Evolutionary conservation across 23 tunicate species (phyloP), one percentile per base, ranked within the genome.

Genomic region (Oikopleura albicans): DNA sequence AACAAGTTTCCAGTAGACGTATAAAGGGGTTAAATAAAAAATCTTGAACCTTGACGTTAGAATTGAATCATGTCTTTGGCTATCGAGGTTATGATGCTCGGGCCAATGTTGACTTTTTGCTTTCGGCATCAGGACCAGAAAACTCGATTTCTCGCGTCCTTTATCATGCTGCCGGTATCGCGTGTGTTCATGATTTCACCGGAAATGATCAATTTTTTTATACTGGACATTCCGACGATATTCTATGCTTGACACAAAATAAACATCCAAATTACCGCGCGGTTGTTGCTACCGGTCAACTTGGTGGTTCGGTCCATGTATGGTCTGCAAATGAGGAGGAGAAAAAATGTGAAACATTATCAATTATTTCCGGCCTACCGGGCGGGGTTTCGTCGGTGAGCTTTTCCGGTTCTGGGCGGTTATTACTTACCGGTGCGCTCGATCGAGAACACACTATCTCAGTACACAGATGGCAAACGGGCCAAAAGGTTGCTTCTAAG

Each of bases 41-140:
- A 49, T 49, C 12, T 71, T 12, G 2, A 31, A 71, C 2, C 79
- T 4, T 22, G 4, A 16, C 79, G 38, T 83, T 90, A 38, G 86
- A 84, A 66, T 84, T 95, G n/a, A 83, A 86, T 66, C 99, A 95
- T 75, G 84, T 95, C 34, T 95, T 95, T 57, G 99, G 99, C 28
- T 95, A 95, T 83, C 88, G 99, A 33, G 99, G 99, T 0, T 95
- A 88, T 84, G 99, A 95, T 83, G 91, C 97, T 83, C 84, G 99
- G 0, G 88, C 88, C 88, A 95, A 95, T 86, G 75, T 95, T 4
- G 90, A 87, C 39, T 90, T 88, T 41, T 34, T 91, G 22, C 37
- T 71, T 2, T 71, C 79, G 27, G 79, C 79, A 2, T 2, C 33
- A 2, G 79, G 79, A 34, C 79, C 37, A 2, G 86, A 89, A 33